phyloP scores from a whole-genome alignment of 2,113 vertebrate species.

The Clupea harengus region DNA sequence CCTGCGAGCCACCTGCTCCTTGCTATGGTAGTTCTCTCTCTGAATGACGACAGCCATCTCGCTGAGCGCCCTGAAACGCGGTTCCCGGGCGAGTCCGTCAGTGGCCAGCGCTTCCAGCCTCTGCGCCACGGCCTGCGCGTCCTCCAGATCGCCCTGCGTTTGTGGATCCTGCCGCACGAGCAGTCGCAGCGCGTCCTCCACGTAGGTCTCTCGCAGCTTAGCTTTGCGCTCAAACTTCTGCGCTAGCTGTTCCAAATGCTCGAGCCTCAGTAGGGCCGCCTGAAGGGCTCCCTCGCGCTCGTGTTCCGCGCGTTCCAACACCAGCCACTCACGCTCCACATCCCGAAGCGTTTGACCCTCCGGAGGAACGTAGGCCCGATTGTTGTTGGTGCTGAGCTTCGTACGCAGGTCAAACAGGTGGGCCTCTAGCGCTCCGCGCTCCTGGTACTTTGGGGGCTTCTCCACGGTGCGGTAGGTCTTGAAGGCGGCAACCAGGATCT shows the following conservation, averaged over 20 bases:
- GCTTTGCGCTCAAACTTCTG: slow-evolving; percentile 82
- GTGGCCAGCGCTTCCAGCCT: slow-evolving; percentile 81
- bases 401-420: slow-evolving; percentile 84
- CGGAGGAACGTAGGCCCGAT: slow-evolving; percentile 72
- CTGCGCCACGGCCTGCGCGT: slow-evolving; percentile 71
- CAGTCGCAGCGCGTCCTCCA: slow-evolving; percentile 74
- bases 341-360: slow-evolving; percentile 76
- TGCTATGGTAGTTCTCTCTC: slow-evolving; percentile 79
- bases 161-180: slow-evolving; percentile 71
- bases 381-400: slow-evolving; percentile 81
- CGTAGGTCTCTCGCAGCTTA: slow-evolving; percentile 77
- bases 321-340: slow-evolving; percentile 76
- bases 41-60: slow-evolving; percentile 75
- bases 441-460: slow-evolving; percentile 86
- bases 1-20: slow-evolving; percentile 70
- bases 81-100: slow-evolving; percentile 76
- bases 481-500: slow-evolving; percentile 77
- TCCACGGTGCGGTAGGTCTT: slow-evolving; percentile 82
- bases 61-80: slow-evolving; percentile 75
- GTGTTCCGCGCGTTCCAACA: slow-evolving; percentile 75
- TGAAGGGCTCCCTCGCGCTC: slow-evolving; percentile 72
- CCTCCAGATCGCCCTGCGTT: slow-evolving; percentile 55
- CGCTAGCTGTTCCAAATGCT: slow-evolving; percentile 82
- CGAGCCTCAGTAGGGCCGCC: slow-evolving; percentile 75
- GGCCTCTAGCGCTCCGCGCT: slow-evolving; percentile 80